Conservation (phyloP, 2,113 vertebrate genomes). For the Zosterops lateralis region DNA sequence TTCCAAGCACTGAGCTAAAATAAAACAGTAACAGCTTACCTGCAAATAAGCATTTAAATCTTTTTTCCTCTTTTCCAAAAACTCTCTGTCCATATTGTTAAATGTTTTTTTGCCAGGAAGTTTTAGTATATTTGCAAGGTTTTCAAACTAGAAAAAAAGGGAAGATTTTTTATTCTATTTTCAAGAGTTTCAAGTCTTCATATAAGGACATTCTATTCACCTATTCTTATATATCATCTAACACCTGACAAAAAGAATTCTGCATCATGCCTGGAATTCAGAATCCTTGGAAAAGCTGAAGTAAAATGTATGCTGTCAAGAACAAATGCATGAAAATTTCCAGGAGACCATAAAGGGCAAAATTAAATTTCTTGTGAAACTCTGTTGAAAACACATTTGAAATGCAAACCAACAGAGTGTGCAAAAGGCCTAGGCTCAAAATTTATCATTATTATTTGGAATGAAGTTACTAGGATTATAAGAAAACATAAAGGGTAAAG, state of each 20-base stretch:
- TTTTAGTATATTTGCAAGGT: constrained; percentile 86
- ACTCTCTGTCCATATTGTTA: constrained; percentile 99
- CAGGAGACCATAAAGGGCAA: background rate
- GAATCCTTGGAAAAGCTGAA: background rate
- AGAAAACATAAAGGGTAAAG: background rate
- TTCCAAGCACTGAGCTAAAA: background rate
- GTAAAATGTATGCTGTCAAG: background rate
- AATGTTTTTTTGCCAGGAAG: constrained; percentile 99
- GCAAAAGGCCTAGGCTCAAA: background rate
- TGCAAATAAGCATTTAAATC: constrained; percentile 95
- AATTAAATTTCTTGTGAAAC: background rate
- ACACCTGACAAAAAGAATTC: background rate
- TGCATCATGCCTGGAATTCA: background rate
- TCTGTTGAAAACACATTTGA: background rate
- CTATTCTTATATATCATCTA: background rate
- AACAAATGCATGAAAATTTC: background rate
- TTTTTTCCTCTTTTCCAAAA: constrained; percentile 95
- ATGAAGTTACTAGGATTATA: background rate
- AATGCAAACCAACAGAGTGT: background rate
- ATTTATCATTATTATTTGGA: background rate
- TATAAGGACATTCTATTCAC: background rate
- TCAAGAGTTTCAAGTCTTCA: background rate
- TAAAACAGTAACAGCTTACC: constrained; percentile 65
- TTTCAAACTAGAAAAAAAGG: constrained; percentile 85
- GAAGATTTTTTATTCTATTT: background rate